These are phyloP conservation scores for Pitta sordida DNA, from an alignment of 2,113 vertebrate species.

Conservation along the genomic window DNA sequence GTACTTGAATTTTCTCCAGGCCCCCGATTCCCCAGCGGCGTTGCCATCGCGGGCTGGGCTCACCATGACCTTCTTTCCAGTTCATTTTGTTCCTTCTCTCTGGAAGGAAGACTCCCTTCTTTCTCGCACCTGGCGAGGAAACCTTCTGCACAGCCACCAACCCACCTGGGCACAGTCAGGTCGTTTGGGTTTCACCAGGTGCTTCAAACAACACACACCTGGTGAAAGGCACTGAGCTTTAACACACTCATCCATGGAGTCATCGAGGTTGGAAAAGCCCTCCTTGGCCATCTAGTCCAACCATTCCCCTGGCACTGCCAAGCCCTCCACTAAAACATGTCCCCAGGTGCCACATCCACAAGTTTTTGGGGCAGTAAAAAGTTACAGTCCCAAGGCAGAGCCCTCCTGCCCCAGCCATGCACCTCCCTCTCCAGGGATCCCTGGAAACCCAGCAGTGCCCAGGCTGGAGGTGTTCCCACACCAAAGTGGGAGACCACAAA, in stretches of 20 bases:
- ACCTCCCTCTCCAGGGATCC: neutral
- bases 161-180: neutral
- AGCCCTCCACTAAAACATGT: neutral
- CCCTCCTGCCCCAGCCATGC: rapidly evolving
- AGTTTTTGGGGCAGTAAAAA: neutral
- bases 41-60: rapidly evolving
- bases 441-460: rapidly evolving
- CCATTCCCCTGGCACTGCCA: neutral
- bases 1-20: neutral
- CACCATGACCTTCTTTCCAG: rapidly evolving
- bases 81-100: neutral
- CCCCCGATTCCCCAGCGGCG: rapidly evolving
- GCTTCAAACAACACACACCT: neutral
- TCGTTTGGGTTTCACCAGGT: rapidly evolving
- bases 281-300: neutral
- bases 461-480: neutral
- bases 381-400: rapidly evolving
- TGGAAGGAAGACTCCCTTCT: rapidly evolving
- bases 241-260: neutral
- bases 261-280: neutral
- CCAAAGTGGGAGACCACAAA: rapidly evolving
- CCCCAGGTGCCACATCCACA: neutral
- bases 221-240: too few species aligned
- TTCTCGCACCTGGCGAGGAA: rapidly evolving
- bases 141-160: rapidly evolving